Percentiles rank a stretch among this genome's conserved stretches.
phyloP scores from a whole-genome alignment of 2,888 invertebrate genomes.

The Allolobophora icterica region DNA sequence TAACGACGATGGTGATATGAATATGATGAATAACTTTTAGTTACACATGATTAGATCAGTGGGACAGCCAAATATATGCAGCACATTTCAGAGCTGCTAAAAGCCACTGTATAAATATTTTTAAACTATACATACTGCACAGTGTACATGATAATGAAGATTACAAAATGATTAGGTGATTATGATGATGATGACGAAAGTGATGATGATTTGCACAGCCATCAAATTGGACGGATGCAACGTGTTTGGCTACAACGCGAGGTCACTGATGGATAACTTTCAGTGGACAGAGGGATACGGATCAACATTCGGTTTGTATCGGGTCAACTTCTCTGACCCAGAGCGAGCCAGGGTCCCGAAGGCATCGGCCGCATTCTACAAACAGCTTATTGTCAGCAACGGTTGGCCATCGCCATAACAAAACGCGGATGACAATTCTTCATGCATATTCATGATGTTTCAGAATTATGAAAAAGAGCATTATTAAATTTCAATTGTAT shows the following conservation, averaged over 20 bases:
- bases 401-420: slow-evolving; percentile 7
- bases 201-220: too few relatives aligned
- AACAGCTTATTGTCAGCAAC: slow-evolving; percentile 33
- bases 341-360: slow-evolving; percentile 74
- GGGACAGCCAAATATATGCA: too few relatives aligned
- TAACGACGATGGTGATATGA: too few relatives aligned
- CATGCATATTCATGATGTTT: not conserved
- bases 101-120: too few relatives aligned
- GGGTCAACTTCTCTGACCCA: slow-evolving; percentile 74
- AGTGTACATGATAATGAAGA: too few relatives aligned
- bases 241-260: slow-evolving; percentile 73
- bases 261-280: slow-evolving; percentile 81
- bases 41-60: too few relatives aligned
- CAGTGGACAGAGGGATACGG: slow-evolving; percentile 80
- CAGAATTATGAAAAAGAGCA: not conserved
- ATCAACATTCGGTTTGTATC: slow-evolving; percentile 74
- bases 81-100: too few relatives aligned
- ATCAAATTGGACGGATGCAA: slow-evolving; percentile 51
- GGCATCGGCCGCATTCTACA: slow-evolving; percentile 66
- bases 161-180: too few relatives aligned
- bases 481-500: not conserved
- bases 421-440: not conserved
- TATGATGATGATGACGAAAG: too few relatives aligned
- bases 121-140: too few relatives aligned
- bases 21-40: too few relatives aligned